Percentiles rank a stretch among this genome's conserved stretches.
phyloP scores from a whole-genome alignment of 2,113 vertebrate species.

The Lanius ludovicianus region DNA sequence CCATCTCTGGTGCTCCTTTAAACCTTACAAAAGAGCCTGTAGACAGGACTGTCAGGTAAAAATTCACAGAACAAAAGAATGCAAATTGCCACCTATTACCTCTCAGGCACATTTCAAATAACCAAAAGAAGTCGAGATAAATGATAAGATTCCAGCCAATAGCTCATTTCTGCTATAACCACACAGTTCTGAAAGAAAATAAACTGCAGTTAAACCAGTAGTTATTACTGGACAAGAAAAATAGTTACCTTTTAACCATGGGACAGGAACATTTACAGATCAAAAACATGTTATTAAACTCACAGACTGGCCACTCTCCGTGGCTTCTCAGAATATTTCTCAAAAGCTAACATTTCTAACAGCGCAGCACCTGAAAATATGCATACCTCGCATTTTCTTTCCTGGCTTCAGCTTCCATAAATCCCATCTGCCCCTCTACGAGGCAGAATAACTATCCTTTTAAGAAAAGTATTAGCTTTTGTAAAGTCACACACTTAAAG shows the following conservation, averaged over 20 bases:
- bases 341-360: background rate
- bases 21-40: conserved; percentile 58
- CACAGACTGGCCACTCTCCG: background rate
- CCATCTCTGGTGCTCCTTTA: conserved; percentile 51
- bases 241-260: conserved; percentile 31
- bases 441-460: background rate
- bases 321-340: background rate
- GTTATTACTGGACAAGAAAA: conserved; percentile 61
- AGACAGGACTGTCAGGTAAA: conserved; percentile 68
- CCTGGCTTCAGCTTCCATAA: background rate
- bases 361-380: background rate
- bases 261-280: conserved; percentile 22
- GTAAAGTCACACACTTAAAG: background rate
- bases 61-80: conserved; percentile 74
- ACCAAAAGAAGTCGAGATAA: conserved; percentile 68
- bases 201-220: conserved; percentile 46
- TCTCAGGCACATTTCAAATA: conserved; percentile 76
- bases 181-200: conserved; percentile 59
- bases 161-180: conserved; percentile 69
- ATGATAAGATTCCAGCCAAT: conserved; percentile 76
- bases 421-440: background rate
- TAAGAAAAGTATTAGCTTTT: background rate
- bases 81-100: conserved; percentile 70
- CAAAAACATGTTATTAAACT: conserved; percentile 22
- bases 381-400: background rate